Conservation (phyloP, 1,140 invertebrate species). For the Geopemphigus sp. region DNA sequence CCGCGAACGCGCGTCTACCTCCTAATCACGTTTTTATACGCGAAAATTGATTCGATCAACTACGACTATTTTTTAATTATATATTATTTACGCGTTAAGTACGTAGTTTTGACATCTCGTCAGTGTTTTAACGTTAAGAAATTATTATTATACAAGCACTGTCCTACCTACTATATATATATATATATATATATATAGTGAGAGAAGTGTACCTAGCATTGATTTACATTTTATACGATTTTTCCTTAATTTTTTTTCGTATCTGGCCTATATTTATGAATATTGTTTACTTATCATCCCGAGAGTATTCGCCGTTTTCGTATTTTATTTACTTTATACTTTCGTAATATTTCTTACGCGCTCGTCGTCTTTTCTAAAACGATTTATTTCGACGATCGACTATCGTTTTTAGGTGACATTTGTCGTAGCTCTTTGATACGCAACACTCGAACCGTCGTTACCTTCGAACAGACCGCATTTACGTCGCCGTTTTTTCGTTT, state of each 20-base stretch:
- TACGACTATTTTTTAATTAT: not conserved
- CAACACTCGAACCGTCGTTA: not conserved
- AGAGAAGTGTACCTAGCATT: no score
- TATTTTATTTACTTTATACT: not conserved
- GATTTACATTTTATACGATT: not conserved
- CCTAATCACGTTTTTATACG: not conserved
- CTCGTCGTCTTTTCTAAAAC: not conserved
- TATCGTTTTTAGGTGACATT: not conserved
- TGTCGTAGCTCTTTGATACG: not conserved
- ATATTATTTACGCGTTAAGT: slow-evolving; percentile 3
- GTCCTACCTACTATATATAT: not conserved
- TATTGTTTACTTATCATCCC: not conserved
- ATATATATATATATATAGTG: not conserved
- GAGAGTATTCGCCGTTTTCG: not conserved
- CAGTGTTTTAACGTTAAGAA: slow-evolving; percentile 14
- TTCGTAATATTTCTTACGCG: not conserved
- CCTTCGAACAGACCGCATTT: not conserved
- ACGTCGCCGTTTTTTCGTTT: not conserved
- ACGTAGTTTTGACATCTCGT: not conserved
- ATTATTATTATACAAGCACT: not conserved
- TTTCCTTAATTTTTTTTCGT: not conserved
- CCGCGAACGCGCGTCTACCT: not conserved
- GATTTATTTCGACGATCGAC: not conserved
- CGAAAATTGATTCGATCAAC: not conserved
- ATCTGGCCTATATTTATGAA: not conserved